These are phyloP conservation scores for Gari tellinella DNA, from an alignment of 2,888 invertebrate genomes.

Conservation along the genomic window DNA sequence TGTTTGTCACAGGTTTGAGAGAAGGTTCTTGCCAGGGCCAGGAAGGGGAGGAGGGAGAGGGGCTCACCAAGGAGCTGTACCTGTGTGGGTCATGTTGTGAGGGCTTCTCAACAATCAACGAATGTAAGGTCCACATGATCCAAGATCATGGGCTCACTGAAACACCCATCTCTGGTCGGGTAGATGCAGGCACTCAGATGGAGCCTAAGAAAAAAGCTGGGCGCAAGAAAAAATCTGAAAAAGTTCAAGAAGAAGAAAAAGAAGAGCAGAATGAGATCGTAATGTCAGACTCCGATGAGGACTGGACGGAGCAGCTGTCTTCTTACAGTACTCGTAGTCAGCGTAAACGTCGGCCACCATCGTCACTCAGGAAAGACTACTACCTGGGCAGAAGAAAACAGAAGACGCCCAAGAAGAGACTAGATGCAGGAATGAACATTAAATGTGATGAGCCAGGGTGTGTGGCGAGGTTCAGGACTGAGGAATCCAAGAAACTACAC, in stretches of 20 bases:
- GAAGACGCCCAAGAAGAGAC: constrained; percentile 18
- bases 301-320: constrained; percentile 64
- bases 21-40: too few relatives aligned
- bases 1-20: too few relatives aligned
- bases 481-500: constrained; percentile 88
- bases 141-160: constrained; percentile 70
- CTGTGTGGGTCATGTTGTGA: constrained; percentile 83
- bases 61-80: constrained; percentile 74
- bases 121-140: constrained; percentile 83
- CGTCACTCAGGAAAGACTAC: constrained; percentile 74
- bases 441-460: constrained; percentile 56
- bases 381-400: constrained; percentile 67
- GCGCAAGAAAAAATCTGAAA: constrained; percentile 59
- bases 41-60: too few relatives aligned
- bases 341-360: constrained; percentile 72
- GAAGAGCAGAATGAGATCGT: constrained; percentile 57
- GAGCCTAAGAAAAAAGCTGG: constrained; percentile 62
- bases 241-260: constrained; percentile 48
- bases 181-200: constrained; percentile 80
- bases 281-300: constrained; percentile 67
- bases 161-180: constrained; percentile 43
- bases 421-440: constrained; percentile 11
- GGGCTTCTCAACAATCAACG: constrained; percentile 82
- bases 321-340: constrained; percentile 60
- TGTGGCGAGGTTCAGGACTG: constrained; percentile 85